Evolutionary conservation across 2,888 invertebrate species (phyloP).

Genomic region (Panopea generosa): DNA sequence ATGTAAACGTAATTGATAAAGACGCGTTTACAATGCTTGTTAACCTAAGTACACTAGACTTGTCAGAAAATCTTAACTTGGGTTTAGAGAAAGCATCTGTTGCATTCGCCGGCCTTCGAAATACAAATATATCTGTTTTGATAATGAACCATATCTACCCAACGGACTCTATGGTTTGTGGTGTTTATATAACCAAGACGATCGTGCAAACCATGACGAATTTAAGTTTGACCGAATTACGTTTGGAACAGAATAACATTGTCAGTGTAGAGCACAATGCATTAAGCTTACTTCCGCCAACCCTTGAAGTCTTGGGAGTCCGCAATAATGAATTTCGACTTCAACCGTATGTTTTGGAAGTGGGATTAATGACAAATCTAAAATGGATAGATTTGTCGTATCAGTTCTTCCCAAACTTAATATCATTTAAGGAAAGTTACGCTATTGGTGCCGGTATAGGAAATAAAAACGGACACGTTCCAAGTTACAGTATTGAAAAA

Average conservation of each 20-base stretch:
- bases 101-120: slow-evolving; percentile 7
- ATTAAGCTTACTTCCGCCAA: slow-evolving; percentile 14
- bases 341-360: slow-evolving; percentile 27
- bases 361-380: slow-evolving; percentile 14
- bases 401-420: slow-evolving; percentile 20
- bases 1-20: slow-evolving; percentile 4
- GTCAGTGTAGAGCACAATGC: neutral
- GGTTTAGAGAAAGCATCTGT: neutral
- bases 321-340: slow-evolving; percentile 27
- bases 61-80: slow-evolving; percentile 29
- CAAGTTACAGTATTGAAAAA: neutral
- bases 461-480: neutral
- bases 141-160: slow-evolving; percentile 14
- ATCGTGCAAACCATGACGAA: slow-evolving; percentile 11
- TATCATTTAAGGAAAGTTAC: too few relatives aligned
- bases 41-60: slow-evolving; percentile 27
- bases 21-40: slow-evolving; percentile 15
- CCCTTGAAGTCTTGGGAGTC: slow-evolving; percentile 9
- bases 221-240: slow-evolving; percentile 23
- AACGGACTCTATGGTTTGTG: slow-evolving; percentile 5
- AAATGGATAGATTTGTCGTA: slow-evolving; percentile 25
- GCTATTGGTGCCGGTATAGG: too few relatives aligned
- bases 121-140: slow-evolving; percentile 11
- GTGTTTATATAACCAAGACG: neutral
- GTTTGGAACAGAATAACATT: slow-evolving; percentile 31